Conservation (phyloP, 2,113 vertebrate genomes). For the Sus scrofa region T2T-Sscrofa CM000818.6:38611001-38611500, state of each 20-base stretch:
- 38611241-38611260: conserved; percentile 69
- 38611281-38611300: background rate
- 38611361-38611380: conserved; percentile 95
- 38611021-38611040: no score
- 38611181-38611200: no score
- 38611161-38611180: no score
- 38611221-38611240: no score
- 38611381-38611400: conserved; percentile 98
- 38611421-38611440: conserved; percentile 98
- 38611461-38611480: background rate
- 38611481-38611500: background rate
- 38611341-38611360: conserved; percentile 93
- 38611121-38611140: no score
- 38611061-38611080: no score
- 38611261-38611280: background rate
- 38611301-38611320: background rate
- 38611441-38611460: conserved; percentile 89
- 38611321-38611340: background rate
- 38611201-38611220: no score
- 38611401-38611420: conserved; percentile 95
- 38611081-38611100: no score
- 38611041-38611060: no score
- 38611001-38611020: no score
- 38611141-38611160: no score
- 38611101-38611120: no score